These are phyloP conservation scores for Amphibalanus amphitrite DNA, from an alignment of 1,140 invertebrate species.

Conservation along the genomic window DNA sequence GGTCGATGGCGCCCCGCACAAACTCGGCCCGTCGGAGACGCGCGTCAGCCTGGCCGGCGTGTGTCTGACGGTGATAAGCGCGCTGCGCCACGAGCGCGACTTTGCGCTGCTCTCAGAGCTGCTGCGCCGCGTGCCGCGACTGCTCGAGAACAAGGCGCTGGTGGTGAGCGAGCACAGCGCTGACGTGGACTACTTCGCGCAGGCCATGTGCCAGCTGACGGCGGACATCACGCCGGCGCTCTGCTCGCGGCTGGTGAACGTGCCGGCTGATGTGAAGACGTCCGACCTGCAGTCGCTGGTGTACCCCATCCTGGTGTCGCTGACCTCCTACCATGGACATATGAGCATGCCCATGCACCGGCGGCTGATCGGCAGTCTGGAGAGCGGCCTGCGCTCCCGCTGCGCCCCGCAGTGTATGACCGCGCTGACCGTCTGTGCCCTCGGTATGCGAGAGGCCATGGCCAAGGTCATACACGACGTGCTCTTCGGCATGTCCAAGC, in stretches of 20 bases:
- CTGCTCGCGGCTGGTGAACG: slow-evolving; percentile 38
- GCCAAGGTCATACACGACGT: slow-evolving; percentile 75
- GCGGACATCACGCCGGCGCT: slow-evolving; percentile 18
- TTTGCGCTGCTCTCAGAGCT: slow-evolving; percentile 64
- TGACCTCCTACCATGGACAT: slow-evolving; percentile 68
- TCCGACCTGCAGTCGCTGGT: slow-evolving; percentile 63
- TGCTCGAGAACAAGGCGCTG: slow-evolving; percentile 70
- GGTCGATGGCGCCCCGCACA: too few species aligned
- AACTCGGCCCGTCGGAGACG: too few species aligned
- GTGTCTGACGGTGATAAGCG: too few species aligned
- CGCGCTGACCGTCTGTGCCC: slow-evolving; percentile 71
- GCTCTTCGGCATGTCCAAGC: slow-evolving; percentile 72
- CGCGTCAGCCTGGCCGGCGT: too few species aligned
- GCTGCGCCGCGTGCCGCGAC: slow-evolving; percentile 54
- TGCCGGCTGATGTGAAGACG: slow-evolving; percentile 43
- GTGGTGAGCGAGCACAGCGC: slow-evolving; percentile 48
- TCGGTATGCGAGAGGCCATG: slow-evolving; percentile 87
- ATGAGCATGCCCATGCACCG: slow-evolving; percentile 58
- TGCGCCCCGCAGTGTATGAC: slow-evolving; percentile 61
- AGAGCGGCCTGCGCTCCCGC: slow-evolving; percentile 35
- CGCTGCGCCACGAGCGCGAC: slow-evolving; percentile 29
- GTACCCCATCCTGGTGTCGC: slow-evolving; percentile 59
- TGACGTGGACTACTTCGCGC: slow-evolving; percentile 53
- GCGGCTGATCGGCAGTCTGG: slow-evolving; percentile 45
- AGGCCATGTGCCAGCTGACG: too few species aligned